A percentile compares a stretch with the other conserved stretches of the same genome.
Evolutionary conservation across 64 coral and sea anemone species (phyloP).

Genomic region (Stichodactyla helianthus): DNA sequence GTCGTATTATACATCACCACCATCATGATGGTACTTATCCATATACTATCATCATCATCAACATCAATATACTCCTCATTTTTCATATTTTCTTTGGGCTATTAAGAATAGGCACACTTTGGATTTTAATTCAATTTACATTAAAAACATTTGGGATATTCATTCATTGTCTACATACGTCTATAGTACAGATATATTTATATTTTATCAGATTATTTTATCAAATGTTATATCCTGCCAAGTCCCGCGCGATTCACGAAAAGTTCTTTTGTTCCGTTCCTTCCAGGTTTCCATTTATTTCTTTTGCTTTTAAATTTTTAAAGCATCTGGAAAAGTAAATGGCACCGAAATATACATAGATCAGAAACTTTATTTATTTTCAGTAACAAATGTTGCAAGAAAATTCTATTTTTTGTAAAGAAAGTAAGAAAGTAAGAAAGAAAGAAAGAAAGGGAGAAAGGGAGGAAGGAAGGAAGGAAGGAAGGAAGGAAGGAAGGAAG

Average conservation of each 20-base stretch:
- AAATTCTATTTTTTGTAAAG: too few species aligned
- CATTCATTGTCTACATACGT: background rate
- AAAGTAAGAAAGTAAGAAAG: background rate
- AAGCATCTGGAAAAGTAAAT: background rate
- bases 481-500: background rate
- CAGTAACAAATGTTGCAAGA: conserved; percentile 5
- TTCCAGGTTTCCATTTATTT: background rate
- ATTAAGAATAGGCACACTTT: too few species aligned
- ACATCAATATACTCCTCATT: too few species aligned
- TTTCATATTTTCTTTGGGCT: too few species aligned
- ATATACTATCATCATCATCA: too few species aligned
- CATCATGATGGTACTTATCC: too few species aligned
- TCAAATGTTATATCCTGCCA: background rate
- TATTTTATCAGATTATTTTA: background rate
- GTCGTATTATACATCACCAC: too few species aligned
- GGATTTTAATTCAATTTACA: background rate
- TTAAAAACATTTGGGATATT: background rate
- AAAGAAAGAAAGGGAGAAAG: background rate
- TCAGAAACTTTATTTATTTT: conserved; percentile 47
- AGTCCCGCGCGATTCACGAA: background rate
- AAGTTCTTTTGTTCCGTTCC: background rate
- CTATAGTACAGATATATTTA: background rate
- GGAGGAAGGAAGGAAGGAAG: background rate
- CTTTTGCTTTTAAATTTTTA: background rate
- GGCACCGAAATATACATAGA: background rate